Conservation (phyloP, 2,888 invertebrate species). For the Zygogramma bicolorata region DNA sequence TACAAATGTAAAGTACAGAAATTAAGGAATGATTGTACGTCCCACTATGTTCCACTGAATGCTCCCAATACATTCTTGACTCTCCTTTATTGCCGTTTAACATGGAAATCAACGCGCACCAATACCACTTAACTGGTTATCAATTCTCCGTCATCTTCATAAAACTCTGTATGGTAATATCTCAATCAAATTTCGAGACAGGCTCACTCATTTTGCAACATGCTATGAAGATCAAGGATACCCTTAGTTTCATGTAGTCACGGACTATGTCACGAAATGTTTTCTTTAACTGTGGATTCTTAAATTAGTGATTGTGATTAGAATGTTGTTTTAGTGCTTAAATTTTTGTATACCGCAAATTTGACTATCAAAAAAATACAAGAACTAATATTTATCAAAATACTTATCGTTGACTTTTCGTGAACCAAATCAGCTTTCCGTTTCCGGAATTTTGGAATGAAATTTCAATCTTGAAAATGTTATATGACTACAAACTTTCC, state of each 20-base stretch:
- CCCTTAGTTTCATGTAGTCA: neutral
- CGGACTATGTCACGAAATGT: neutral
- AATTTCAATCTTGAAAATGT: no score
- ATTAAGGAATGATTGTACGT: conserved; percentile 51
- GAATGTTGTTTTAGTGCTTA: no score
- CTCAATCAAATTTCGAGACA: conserved; percentile 51
- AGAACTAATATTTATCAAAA: no score
- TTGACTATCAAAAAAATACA: no score
- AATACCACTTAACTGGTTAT: conserved; percentile 46
- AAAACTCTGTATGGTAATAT: conserved; percentile 48
- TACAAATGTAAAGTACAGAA: conserved; percentile 55
- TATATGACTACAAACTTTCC: no score
- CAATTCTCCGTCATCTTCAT: conserved; percentile 43
- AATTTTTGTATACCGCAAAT: no score
- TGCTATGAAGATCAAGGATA: neutral
- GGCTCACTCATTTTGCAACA: conserved; percentile 33
- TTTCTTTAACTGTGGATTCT: no score
- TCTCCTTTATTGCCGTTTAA: conserved; percentile 50
- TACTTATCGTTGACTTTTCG: no score
- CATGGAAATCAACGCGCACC: conserved; percentile 50
- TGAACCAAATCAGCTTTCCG: no score
- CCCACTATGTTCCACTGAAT: conserved; percentile 47
- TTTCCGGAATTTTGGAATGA: no score
- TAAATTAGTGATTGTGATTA: no score
- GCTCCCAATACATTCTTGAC: conserved; percentile 46